These are phyloP conservation scores for Dascyllus trimaculatus DNA, from an alignment of 2,113 vertebrate species.

Conservation along the genomic window DNA sequence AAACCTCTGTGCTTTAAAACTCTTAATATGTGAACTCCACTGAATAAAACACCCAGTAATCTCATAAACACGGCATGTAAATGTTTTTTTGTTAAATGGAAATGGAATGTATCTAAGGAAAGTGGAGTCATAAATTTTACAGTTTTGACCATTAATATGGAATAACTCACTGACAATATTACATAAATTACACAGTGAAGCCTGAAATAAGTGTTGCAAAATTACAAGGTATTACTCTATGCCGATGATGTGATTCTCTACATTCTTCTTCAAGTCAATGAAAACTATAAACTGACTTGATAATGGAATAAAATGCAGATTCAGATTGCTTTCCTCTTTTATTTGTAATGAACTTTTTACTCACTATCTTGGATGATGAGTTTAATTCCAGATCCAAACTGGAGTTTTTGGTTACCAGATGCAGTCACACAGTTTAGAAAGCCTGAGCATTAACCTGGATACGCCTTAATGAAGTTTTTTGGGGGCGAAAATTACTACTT, in stretches of 20 bases:
- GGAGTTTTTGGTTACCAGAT: not conserved
- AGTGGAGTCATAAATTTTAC: no score
- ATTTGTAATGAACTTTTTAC: conserved; percentile 6
- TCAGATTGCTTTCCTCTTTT: not conserved
- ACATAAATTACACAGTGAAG: no score
- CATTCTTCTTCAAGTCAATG: not conserved
- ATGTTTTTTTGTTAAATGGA: no score
- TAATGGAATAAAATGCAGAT: not conserved
- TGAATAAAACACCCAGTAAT: no score
- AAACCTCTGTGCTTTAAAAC: not conserved
- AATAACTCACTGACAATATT: no score
- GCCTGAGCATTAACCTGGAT: not conserved
- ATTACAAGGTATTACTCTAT: not conserved
- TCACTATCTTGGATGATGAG: conserved; percentile 10
- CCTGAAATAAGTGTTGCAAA: no score
- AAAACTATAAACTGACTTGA: not conserved
- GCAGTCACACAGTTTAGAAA: conserved; percentile 15
- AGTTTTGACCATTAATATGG: no score
- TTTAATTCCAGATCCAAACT: conserved; percentile 22
- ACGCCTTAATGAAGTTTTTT: not conserved
- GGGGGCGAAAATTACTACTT: not conserved
- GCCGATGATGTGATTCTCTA: not conserved
- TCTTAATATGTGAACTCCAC: not conserved
- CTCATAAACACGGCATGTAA: no score
- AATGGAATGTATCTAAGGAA: no score